A percentile compares a stretch with the other conserved stretches of the same genome.
Evolutionary conservation across 2,797 vertebrate genomes (phyloP).

Genomic region (Cuculus canorus): DNA sequence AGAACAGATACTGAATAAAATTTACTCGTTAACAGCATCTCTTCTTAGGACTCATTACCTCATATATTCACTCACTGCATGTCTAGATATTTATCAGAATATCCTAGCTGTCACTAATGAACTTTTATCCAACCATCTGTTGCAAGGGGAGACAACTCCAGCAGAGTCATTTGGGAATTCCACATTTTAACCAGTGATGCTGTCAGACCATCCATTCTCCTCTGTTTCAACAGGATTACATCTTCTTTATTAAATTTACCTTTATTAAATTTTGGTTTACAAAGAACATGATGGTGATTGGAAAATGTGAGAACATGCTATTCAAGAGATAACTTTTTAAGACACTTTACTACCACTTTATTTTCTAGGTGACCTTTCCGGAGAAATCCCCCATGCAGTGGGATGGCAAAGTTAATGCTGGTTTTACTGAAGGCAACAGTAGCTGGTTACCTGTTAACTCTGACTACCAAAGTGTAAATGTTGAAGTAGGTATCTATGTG

Average conservation of each 20-base stretch:
- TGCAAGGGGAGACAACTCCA: neutral
- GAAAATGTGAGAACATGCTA: neutral
- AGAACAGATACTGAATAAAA: neutral
- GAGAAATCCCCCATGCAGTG: conserved; percentile 96
- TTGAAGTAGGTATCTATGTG: conserved; percentile 82
- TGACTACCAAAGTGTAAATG: conserved; percentile 84
- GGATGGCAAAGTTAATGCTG: conserved; percentile 82
- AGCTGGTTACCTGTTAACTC: conserved; percentile 89
- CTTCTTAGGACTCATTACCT: neutral
- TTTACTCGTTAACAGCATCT: neutral
- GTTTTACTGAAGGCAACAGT: conserved; percentile 84
- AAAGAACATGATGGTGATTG: neutral
- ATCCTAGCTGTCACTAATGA: neutral
- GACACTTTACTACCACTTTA: neutral
- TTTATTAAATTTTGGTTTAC: no score
- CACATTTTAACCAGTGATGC: neutral
- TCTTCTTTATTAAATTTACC: neutral
- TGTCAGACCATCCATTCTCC: neutral
- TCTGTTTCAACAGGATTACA: neutral
- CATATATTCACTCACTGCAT: neutral
- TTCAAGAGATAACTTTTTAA: neutral
- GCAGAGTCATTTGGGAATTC: neutral
- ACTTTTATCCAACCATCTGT: neutral
- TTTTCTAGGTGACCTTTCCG: conserved; percentile 81
- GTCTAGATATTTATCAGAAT: neutral